A percentile compares a stretch with the other conserved stretches of the same genome.
Evolutionary conservation across 2,888 invertebrate genomes (phyloP).

Genomic region (Gymnoscelis rufifasciata): DNA sequence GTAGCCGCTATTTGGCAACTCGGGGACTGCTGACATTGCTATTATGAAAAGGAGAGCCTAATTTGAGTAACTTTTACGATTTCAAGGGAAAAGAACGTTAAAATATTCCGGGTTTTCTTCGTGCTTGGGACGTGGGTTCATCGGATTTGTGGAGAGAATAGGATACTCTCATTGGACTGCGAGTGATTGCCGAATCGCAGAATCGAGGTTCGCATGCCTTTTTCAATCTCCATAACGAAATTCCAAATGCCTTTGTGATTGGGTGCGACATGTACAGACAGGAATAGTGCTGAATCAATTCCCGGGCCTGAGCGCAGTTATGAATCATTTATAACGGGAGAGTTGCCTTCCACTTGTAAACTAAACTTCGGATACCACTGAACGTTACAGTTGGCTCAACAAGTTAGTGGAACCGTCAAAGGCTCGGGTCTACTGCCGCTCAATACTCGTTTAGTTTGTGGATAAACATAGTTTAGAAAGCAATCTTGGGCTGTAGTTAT

Average conservation of each 20-base stretch:
- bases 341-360: constrained; percentile 1
- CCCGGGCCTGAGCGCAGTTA: neutral
- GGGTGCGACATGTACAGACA: neutral
- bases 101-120: neutral
- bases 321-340: constrained; percentile 1
- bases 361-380: neutral
- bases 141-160: neutral
- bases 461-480: neutral
- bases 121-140: neutral
- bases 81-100: constrained; percentile 1
- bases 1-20: constrained; percentile 6
- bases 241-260: neutral
- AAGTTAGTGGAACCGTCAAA: constrained; percentile 6
- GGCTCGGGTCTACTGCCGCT: neutral
- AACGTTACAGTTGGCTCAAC: constrained; percentile 6
- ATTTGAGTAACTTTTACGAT: neutral
- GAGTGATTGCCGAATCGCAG: neutral
- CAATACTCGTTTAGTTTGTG: constrained; percentile 7
- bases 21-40: constrained; percentile 1
- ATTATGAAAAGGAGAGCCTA: constrained; percentile 2
- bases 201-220: neutral
- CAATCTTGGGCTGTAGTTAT: too few species aligned
- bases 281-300: constrained; percentile 4
- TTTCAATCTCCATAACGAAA: neutral
- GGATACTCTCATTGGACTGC: neutral